Base-by-base conservation (phyloP, 2,113 vertebrate species). In the Ancistrus triradiatus region DNA sequence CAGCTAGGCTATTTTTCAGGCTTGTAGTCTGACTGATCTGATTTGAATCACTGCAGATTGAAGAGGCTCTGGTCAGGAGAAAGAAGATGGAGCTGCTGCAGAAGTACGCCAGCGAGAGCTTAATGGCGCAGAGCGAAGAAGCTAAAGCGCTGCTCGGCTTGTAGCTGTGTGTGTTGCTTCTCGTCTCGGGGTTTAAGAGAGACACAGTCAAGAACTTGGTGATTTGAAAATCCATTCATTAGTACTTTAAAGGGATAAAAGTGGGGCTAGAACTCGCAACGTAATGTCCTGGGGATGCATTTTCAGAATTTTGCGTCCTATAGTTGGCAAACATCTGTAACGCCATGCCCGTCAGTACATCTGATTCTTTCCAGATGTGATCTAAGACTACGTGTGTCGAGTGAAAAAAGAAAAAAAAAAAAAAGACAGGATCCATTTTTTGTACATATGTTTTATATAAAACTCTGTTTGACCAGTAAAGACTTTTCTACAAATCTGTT, bases 61-160 rank as follows among this genome's bases (percentile, higher is more conserved):
- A 98, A 76, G 94, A 95, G 73, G 96, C 95, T 10, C 88, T 98
- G 9, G 91, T 98, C 2, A 82, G 92, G 38, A 90, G 94, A 68
- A 99, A 97, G 86, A 99, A 99, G 87, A 97, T 97, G 95, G 96
- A 99, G 70, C 76, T 99, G 33, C 80, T 99, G 18, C 92, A 95
- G 79, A 96, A 95, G n/a, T 99, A 98, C 0, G 92, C 95, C 63
- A 98, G 95, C 11, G 95, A 98, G 79, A 90, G 90, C 6, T 81
- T 99, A n/a, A 89, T 95, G 88, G 93, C 94, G 1, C 96, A 98
- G 76, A 98, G 93, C 0, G 91, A 95, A 56, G 93, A 98, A 15
- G 95, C 96, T 52, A 91, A 84, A 70, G 81, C 91, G 1, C 87
- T 99, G 5, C 18, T 99, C 48, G 96, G 96, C 0, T 62, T 97